Conservation (phyloP, 2,888 invertebrate species). For the Allophyes oxyacanthae region DNA sequence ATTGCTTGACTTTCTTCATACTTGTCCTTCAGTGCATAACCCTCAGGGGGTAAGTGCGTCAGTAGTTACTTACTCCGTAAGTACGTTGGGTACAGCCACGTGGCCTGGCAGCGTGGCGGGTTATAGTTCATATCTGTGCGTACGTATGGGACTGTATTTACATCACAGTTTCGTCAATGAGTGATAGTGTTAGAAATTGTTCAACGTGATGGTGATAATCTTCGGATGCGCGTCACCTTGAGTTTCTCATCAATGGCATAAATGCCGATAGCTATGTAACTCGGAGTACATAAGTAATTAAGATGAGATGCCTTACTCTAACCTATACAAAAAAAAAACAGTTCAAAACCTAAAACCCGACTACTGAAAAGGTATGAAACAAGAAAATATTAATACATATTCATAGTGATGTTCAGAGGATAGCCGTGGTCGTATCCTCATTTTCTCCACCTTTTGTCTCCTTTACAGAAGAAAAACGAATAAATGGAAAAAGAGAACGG, state of each 20-base stretch:
- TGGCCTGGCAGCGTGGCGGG: slow-evolving; percentile 3
- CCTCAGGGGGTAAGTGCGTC: slow-evolving; percentile 13
- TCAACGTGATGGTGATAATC: slow-evolving; percentile 29
- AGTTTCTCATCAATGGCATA: neutral
- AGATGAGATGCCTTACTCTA: no score
- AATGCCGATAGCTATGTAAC: no score
- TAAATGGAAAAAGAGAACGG: no score
- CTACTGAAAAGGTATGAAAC: no score
- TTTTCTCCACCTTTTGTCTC: no score
- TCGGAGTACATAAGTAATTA: no score
- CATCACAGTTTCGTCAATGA: slow-evolving; percentile 34
- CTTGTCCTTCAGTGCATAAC: neutral
- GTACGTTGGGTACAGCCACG: slow-evolving; percentile 3
- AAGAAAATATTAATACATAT: no score
- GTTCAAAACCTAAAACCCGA: no score
- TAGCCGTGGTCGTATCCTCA: no score
- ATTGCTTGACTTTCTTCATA: neutral
- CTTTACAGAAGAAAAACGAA: no score
- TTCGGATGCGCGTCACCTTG: slow-evolving; percentile 15
- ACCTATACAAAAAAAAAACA: no score
- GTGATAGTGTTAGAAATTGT: slow-evolving; percentile 15
- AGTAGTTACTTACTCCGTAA: slow-evolving; percentile 1
- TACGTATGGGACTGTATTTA: neutral
- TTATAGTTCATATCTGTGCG: slow-evolving; percentile 31
- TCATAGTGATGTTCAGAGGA: no score